Base-by-base conservation (phyloP, 2,888 invertebrate species). In the Ligdia adustata region DNA sequence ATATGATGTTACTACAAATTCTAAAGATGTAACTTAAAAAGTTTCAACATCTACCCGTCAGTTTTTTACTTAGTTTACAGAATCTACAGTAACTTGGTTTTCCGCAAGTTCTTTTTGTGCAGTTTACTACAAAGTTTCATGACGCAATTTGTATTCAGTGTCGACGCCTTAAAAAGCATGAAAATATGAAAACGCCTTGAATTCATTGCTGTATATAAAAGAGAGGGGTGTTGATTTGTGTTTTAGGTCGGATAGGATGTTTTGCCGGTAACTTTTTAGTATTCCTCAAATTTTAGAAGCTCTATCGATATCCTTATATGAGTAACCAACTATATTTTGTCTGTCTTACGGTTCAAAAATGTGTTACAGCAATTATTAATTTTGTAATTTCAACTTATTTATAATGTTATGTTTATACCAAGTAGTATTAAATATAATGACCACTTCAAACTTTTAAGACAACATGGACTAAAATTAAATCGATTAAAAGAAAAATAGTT, bases 81-180 rank as follows among this genome's bases (percentile, higher is more conserved):
- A 14, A 13, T 39, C 6, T 20, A 29, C 28, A 39, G 45, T 27
- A 39, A 34, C 40, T 49, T 37, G 48, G 50, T 54, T 51, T 55
- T 58, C 51, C 45, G 56, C 12, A 26, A 44, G 34, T 52, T 55
- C 55, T 55, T 53, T 47, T 53, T 49, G 50, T 50, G 29, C 33
- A 32, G 43, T 55, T 38, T 37, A 43, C 38, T 43, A 40, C 32
- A 14, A 45, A 24, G 32, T 47, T 64, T 68, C 58, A 67, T 70
- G 64, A 60, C 60, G 57, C 61, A 64, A 77, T 81, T 80, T 75
- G 72, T 79, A 78, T 82, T 74, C 73, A 68, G 56, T 52, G 58
- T 37, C 33, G 57, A 49, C 58, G 44, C 59, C 70, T 64, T 66
- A 62, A 64, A 65, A 57, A 64, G 58, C 64, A 66, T 75, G 68